These are phyloP conservation scores for Troides aeacus DNA, from an alignment of 2,888 invertebrate genomes.

Conservation along the genomic window DNA sequence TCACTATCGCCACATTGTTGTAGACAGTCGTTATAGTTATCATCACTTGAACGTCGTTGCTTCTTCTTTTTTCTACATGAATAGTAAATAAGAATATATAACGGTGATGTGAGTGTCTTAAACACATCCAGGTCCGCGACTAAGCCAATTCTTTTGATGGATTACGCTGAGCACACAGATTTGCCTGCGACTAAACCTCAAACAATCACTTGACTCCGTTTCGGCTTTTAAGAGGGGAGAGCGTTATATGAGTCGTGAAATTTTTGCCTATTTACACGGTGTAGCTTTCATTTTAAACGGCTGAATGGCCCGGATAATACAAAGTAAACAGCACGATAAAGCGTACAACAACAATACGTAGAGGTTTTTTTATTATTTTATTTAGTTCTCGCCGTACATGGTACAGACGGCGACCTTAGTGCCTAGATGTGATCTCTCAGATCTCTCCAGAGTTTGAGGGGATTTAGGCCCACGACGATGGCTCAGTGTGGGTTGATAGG, in stretches of 20 bases:
- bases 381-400: too few relatives aligned
- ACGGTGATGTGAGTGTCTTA: not conserved
- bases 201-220: slow-evolving; percentile 68
- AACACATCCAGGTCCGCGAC: slow-evolving; percentile 29
- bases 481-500: too few relatives aligned
- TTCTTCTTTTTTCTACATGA: too few relatives aligned
- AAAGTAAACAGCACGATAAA: not conserved
- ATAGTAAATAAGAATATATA: not conserved
- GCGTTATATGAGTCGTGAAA: slow-evolving; percentile 56
- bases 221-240: slow-evolving; percentile 66
- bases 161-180: slow-evolving; percentile 67
- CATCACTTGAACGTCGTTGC: too few relatives aligned
- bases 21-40: too few relatives aligned
- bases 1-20: too few relatives aligned
- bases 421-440: too few relatives aligned
- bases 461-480: too few relatives aligned
- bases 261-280: slow-evolving; percentile 45
- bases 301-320: slow-evolving; percentile 10
- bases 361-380: not conserved
- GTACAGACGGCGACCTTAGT: too few relatives aligned
- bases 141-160: slow-evolving; percentile 53
- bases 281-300: slow-evolving; percentile 45
- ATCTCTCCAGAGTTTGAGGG: too few relatives aligned
- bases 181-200: slow-evolving; percentile 56
- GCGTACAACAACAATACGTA: not conserved